phyloP scores from a whole-genome alignment of 2,797 vertebrate genomes.

The Monodelphis domestica region DNA sequence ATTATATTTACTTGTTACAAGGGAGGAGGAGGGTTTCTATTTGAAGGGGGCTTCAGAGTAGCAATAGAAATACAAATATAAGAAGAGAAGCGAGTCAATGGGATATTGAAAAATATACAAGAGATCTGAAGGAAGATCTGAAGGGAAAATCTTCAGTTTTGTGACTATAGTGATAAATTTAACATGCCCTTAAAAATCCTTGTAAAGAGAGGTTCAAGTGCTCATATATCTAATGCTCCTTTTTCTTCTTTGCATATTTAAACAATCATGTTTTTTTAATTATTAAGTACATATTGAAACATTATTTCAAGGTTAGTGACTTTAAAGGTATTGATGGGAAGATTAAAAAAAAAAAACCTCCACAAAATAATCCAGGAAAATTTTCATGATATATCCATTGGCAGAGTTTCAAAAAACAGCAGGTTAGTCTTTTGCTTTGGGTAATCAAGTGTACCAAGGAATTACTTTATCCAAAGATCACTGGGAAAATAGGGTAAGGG shows the following conservation, averaged over 20 bases:
- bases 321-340: neutral
- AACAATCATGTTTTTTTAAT: neutral
- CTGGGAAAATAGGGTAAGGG: conserved; percentile 32
- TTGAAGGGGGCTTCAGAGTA: neutral
- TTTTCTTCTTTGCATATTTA: neutral
- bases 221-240: neutral
- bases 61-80: neutral
- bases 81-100: neutral
- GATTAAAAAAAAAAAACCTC: neutral
- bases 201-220: neutral
- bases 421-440: conserved; percentile 41
- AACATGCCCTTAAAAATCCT: neutral
- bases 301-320: conserved; percentile 25
- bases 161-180: neutral
- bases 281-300: conserved; percentile 31
- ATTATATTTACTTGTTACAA: neutral
- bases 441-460: conserved; percentile 45
- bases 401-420: conserved; percentile 50
- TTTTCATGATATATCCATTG: conserved; percentile 41
- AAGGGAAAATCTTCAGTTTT: neutral
- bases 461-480: conserved; percentile 18
- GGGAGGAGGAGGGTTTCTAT: neutral
- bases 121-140: neutral
- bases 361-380: conserved; percentile 58
- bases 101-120: neutral